A percentile compares a stretch with the other conserved stretches of the same genome.
phyloP scores from a whole-genome alignment of 2,888 invertebrate species.

The Pelosia muscerda region DNA sequence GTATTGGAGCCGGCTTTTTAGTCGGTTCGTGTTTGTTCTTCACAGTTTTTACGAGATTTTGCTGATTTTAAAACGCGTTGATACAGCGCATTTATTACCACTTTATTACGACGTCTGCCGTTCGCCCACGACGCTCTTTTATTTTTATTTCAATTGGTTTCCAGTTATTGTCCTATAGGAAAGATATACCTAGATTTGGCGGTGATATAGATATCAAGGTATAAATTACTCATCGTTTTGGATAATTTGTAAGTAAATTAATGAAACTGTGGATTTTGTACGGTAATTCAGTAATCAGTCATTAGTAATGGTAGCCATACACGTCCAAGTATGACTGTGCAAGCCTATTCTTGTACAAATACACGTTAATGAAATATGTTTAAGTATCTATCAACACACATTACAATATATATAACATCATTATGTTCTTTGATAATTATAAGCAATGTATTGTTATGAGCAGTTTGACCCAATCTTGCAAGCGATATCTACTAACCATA shows the following conservation, averaged over 20 bases:
- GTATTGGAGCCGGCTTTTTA: constrained; percentile 39
- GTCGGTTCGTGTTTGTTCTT: constrained; percentile 46
- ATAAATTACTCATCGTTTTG: constrained; percentile 6
- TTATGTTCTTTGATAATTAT: too few species aligned
- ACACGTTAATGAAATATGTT: too few species aligned
- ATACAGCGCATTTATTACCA: constrained; percentile 38
- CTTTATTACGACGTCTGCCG: constrained; percentile 30
- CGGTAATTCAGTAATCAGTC: too few species aligned
- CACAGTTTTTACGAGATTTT: constrained; percentile 41
- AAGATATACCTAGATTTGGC: constrained; percentile 13
- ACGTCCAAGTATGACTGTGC: too few species aligned
- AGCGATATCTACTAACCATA: too few species aligned
- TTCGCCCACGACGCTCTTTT: constrained; percentile 25
- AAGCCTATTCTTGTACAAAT: too few species aligned
- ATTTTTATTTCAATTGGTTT: constrained; percentile 23
- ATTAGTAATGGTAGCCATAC: too few species aligned
- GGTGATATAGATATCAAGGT: constrained; percentile 6
- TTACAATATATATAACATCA: too few species aligned
- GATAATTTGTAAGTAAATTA: neutral
- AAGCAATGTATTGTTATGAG: too few species aligned
- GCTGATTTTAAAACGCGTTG: constrained; percentile 42
- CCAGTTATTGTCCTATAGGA: constrained; percentile 18
- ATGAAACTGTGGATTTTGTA: too few species aligned
- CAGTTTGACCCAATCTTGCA: too few species aligned
- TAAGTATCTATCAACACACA: too few species aligned